phyloP scores from a whole-genome alignment of 2,113 vertebrate species.

The Catharus minimus region DNA sequence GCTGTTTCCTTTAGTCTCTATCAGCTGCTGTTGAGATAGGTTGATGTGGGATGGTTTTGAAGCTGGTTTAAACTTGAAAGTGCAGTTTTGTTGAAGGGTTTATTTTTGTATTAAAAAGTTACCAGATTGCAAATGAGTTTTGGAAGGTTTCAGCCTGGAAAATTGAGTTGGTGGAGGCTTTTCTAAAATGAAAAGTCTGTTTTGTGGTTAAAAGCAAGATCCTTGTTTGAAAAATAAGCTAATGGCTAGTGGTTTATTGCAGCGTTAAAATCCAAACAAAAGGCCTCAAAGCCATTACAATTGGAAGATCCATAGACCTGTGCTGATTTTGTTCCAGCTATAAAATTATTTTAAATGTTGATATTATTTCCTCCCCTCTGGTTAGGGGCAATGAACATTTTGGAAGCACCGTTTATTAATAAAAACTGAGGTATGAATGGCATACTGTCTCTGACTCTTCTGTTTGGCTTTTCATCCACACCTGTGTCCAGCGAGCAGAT shows the following conservation, averaged over 20 bases:
- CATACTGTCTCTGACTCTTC: not conserved
- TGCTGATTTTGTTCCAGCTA: not conserved
- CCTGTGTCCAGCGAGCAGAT: not conserved
- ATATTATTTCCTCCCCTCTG: not conserved
- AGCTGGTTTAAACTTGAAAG: not conserved
- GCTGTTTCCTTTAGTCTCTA: not conserved
- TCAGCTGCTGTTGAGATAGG: not conserved
- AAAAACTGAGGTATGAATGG: not conserved
- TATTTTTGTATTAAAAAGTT: not conserved
- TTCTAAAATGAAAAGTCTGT: not conserved
- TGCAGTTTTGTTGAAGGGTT: not conserved
- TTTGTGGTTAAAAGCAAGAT: not conserved
- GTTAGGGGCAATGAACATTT: not conserved
- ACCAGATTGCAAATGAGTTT: not conserved
- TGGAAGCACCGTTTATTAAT: not conserved
- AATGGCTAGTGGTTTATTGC: not conserved
- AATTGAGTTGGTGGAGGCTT: not conserved
- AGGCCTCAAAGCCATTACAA: not conserved
- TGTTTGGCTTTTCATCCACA: not conserved
- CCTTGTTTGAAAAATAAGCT: not conserved
- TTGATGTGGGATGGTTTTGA: not conserved
- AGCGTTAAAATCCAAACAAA: not conserved
- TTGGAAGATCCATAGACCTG: not conserved
- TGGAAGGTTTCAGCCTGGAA: not conserved
- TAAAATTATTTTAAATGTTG: not conserved